These are phyloP conservation scores for Arothron firmamentum DNA, from an alignment of 2,113 vertebrate species.

Conservation along the genomic window DNA sequence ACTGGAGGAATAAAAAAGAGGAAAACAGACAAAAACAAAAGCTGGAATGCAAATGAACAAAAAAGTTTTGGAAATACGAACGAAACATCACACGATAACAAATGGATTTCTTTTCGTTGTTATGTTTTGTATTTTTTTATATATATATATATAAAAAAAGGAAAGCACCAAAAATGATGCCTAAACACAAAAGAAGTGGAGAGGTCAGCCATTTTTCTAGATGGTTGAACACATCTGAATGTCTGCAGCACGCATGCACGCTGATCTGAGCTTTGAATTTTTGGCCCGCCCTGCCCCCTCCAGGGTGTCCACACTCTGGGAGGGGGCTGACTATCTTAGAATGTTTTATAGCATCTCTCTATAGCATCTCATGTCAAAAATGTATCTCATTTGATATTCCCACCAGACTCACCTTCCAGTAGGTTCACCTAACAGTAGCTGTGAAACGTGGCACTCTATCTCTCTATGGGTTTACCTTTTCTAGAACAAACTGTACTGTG, in stretches of 20 bases:
- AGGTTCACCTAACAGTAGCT: constrained; percentile 73
- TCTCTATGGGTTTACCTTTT: constrained; percentile 73
- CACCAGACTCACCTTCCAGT: constrained; percentile 65
- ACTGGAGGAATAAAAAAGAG: constrained; percentile 48
- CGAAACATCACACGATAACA: constrained; percentile 46
- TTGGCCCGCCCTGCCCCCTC: constrained; percentile 45
- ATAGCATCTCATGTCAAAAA: constrained; percentile 69
- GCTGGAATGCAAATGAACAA: constrained; percentile 47
- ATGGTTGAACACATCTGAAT: constrained; percentile 70
- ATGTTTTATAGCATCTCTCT: constrained; percentile 75
- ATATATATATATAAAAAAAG: constrained; percentile 67
- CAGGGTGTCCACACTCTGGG: constrained; percentile 43
- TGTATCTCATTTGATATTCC: constrained; percentile 66
- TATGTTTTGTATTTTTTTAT: constrained; percentile 76
- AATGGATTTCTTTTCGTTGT: constrained; percentile 70
- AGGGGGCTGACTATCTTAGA: constrained; percentile 64
- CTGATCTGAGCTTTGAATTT: constrained; percentile 68
- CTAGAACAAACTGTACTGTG: constrained; percentile 74
- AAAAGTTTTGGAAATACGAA: constrained; percentile 45
- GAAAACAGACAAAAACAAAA: constrained; percentile 20
- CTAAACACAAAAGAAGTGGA: constrained; percentile 55
- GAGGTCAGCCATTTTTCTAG: constrained; percentile 42
- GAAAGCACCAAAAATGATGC: constrained; percentile 75
- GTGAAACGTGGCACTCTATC: constrained; percentile 73
- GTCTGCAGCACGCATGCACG: constrained; percentile 76